These are phyloP conservation scores for Chaunax sp. DNA, from an alignment of 2,797 vertebrate genomes.

Conservation along the genomic window DNA sequence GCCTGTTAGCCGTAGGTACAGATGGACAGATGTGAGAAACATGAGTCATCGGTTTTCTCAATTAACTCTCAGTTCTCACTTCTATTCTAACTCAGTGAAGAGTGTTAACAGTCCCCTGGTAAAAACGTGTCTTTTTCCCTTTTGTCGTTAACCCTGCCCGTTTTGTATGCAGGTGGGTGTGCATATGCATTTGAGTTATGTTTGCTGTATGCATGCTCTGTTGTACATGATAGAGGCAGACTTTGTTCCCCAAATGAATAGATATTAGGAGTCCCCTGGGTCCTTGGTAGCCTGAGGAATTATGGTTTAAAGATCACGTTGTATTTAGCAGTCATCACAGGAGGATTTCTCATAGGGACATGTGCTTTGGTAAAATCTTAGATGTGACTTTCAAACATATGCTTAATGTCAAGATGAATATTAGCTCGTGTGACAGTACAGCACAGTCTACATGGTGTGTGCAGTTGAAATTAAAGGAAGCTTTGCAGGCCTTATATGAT, in stretches of 20 bases:
- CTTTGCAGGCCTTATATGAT: conserved; percentile 1
- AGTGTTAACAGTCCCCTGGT: neutral
- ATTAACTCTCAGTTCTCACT: too few species aligned
- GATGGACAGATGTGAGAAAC: too few species aligned
- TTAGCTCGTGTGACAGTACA: conserved; percentile 4
- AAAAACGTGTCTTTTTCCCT: too few species aligned
- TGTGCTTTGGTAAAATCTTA: conserved; percentile 26
- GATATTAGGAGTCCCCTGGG: conserved; percentile 41
- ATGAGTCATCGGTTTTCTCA: too few species aligned
- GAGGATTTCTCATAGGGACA: conserved; percentile 39
- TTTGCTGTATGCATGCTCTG: neutral
- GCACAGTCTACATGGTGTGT: neutral
- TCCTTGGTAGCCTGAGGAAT: conserved; percentile 50
- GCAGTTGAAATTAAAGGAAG: conserved; percentile 38
- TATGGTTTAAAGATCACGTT: conserved; percentile 47
- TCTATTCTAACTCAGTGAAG: neutral
- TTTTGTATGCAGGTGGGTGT: neutral
- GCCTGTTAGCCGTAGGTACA: too few species aligned
- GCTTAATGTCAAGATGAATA: conserved; percentile 36
- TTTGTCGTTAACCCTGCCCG: neutral
- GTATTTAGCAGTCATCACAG: conserved; percentile 46
- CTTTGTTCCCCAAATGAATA: conserved; percentile 59
- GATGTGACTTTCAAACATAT: conserved; percentile 34
- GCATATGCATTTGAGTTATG: neutral
- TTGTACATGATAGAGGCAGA: conserved; percentile 31